Evolutionary conservation across 2,888 invertebrate species (phyloP), one percentile per base, ranked within the genome.

Genomic region (Metellina segmentata): DNA sequence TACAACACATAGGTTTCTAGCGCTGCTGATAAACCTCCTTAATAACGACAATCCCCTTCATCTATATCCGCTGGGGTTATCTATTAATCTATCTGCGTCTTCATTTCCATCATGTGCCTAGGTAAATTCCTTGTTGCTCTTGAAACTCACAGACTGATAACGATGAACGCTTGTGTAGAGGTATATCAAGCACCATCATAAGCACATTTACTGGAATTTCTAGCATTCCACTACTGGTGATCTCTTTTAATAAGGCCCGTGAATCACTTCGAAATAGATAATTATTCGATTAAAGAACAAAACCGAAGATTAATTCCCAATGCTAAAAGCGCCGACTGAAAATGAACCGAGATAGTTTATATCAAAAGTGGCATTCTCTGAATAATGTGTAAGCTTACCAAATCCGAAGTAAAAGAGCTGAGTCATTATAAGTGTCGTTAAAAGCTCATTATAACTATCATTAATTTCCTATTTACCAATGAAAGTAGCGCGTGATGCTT

Each of bases 401-500:
- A 61, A 61, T 61, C 61, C 16, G 13, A 61, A 61, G 19, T 13
- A 71, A 75, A 85, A 75, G 53, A 52, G 19, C 74, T n/a, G 20
- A 20, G 16, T 9, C 74, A 53, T 85, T 74, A 85, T 85, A 72
- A 52, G 72, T n/a, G 34, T 85, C 83, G 83, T 85, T 85, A 85
- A 85, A 85, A 85, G 74, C 83, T 85, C 83, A 85, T 85, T 85
- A 85, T 53, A n/a, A 20, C 74, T 61, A 61, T 52, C 83, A 85
- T 85, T 85, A 85, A 85, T 85, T 85, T 61, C 83, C 83, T 85
- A 85, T 85, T 85, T 85, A 85, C 74, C 52, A 85, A 74, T 85
- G 53, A 53, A 85, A 83, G 34, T 85, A 74, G 74, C 83, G 51
- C 71, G 71, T 11, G 71, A 82, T 49, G 69, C 16, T 69, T 61